Evolutionary conservation across 53 echinoderm and acorn worm species (phyloP).

Genomic region (Echinarachnius parma): DNA sequence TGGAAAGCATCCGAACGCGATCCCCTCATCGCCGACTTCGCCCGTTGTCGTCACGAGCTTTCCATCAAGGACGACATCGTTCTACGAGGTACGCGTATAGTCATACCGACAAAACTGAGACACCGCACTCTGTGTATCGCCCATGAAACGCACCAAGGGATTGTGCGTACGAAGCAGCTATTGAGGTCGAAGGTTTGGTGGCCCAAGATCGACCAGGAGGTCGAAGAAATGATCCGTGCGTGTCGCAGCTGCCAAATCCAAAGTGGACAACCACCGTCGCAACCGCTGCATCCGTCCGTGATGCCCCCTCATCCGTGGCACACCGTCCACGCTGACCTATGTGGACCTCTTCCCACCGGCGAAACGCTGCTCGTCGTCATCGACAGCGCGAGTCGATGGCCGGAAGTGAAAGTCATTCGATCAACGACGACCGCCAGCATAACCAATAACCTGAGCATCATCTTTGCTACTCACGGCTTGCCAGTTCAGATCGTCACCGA

Average conservation of each 20-base stretch:
- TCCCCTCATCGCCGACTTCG: constrained; percentile 3
- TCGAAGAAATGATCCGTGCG: constrained; percentile 11
- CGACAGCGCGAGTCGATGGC: constrained; percentile 20
- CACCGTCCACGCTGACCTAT: constrained; percentile 9
- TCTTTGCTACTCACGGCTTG: constrained; percentile 22
- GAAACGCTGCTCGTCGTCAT: constrained; percentile 5
- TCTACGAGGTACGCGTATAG: constrained; percentile 44
- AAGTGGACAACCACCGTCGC: constrained; percentile 12
- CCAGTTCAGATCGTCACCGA: constrained; percentile 35
- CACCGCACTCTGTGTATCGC: constrained; percentile 4
- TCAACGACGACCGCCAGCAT: neutral
- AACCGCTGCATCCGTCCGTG: constrained; percentile 30
- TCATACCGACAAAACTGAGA: constrained; percentile 41
- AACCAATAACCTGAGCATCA: neutral
- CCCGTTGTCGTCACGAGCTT: constrained; percentile 20
- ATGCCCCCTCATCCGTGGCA: constrained; percentile 29
- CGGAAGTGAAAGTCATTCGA: constrained; percentile 1
- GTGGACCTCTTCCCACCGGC: constrained; percentile 2
- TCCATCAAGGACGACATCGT: constrained; percentile 15
- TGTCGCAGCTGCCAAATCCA: constrained; percentile 44
- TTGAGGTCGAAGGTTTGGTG: neutral
- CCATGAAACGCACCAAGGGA: constrained; percentile 21
- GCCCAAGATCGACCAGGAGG: neutral
- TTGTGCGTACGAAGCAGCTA: constrained; percentile 2
- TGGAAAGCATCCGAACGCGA: neutral